Evolutionary conservation across 2,797 vertebrate species (phyloP).

Genomic region (Saxicola maurus): DNA sequence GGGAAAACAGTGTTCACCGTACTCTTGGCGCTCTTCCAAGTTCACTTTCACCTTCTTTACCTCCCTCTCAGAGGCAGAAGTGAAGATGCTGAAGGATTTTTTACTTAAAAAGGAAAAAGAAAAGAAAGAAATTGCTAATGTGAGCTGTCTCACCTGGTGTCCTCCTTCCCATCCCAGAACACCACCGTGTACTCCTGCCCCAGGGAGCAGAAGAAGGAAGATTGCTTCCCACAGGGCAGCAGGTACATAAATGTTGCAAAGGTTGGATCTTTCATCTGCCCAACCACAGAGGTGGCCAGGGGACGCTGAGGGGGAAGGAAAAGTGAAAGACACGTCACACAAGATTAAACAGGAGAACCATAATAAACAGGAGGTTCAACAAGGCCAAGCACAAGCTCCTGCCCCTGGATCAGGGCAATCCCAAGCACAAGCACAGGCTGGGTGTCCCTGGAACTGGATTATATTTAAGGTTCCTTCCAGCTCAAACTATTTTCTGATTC

Average conservation of each 20-base stretch:
- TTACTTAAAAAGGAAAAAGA: background rate
- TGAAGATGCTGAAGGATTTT: background rate
- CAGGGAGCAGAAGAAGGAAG: conserved; percentile 84
- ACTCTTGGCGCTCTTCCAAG: conserved; percentile 5
- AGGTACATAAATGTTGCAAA: conserved; percentile 88
- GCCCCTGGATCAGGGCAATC: background rate
- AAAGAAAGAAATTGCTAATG: background rate
- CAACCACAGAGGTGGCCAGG: conserved; percentile 79
- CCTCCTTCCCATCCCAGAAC: conserved; percentile 89
- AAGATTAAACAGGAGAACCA: background rate
- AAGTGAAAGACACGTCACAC: background rate
- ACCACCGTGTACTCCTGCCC: conserved; percentile 85
- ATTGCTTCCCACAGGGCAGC: conserved; percentile 82
- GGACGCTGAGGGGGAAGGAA: conserved; percentile 80
- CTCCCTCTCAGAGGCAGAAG: background rate
- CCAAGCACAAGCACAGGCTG: background rate
- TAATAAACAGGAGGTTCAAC: background rate
- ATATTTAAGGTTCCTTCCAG: background rate
- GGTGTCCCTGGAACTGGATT: background rate
- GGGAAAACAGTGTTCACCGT: conserved; percentile 34
- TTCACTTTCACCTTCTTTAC: conserved; percentile 34
- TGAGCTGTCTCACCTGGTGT: conserved; percentile 73
- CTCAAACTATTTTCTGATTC: background rate
- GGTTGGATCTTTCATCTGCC: conserved; percentile 91
- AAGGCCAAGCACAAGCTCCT: background rate